phyloP scores from a whole-genome alignment of 2,888 invertebrate genomes.

The Drosophila lacicola region DNA sequence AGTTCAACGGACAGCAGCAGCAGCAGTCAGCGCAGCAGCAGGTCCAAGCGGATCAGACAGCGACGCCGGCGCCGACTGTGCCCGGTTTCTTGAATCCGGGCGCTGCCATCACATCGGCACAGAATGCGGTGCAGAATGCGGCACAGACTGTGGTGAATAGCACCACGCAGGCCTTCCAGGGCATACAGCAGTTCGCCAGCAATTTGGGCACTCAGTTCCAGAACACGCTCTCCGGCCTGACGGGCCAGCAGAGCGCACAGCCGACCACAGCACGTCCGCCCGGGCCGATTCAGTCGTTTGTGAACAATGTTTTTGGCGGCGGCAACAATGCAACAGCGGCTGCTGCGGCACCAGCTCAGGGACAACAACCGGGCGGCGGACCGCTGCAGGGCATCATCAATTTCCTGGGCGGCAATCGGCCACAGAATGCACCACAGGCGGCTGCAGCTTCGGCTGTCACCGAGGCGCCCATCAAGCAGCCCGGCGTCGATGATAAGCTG shows the following conservation, averaged over 20 bases:
- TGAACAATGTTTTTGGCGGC: conserved; percentile 81
- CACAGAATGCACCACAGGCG: conserved; percentile 59
- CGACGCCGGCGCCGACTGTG: conserved; percentile 67
- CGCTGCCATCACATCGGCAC: conserved; percentile 72
- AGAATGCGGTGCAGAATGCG: conserved; percentile 72
- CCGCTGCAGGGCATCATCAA: conserved; percentile 83
- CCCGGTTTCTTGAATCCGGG: conserved; percentile 77
- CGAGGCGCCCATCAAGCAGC: conserved; percentile 31
- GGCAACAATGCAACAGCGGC: conserved; percentile 54
- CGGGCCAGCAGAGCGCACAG: conserved; percentile 65
- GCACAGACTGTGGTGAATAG: conserved; percentile 75
- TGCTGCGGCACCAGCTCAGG: conserved; percentile 42
- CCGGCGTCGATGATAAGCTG: conserved; percentile 55
- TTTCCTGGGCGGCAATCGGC: conserved; percentile 82
- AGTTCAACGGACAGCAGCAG: conserved; percentile 66
- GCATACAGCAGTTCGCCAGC: conserved; percentile 79
- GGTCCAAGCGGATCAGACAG: conserved; percentile 51
- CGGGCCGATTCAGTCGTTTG: conserved; percentile 82
- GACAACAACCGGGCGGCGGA: conserved; percentile 56
- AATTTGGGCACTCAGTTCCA: conserved; percentile 79
- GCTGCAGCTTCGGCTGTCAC: conserved; percentile 25
- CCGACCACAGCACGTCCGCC: conserved; percentile 79
- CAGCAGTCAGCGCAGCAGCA: conserved; percentile 22
- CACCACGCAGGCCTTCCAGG: conserved; percentile 80
- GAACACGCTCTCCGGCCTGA: conserved; percentile 75